Percentiles rank a stretch among this genome's conserved stretches.
These are phyloP conservation scores for Delia radicum DNA, from an alignment of 1,140 invertebrate genomes.

Conservation along the genomic window DNA sequence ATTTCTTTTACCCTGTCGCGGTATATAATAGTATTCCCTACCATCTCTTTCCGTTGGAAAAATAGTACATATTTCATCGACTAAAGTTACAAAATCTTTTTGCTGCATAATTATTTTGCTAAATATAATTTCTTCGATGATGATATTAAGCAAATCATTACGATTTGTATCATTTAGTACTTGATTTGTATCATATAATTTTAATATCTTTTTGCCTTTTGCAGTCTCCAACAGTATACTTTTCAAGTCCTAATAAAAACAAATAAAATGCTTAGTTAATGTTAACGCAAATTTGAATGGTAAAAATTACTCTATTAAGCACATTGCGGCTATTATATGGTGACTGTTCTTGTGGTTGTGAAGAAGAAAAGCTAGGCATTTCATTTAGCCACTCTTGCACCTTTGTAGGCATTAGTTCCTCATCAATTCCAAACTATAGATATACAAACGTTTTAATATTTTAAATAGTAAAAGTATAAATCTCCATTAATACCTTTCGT, in stretches of 20 bases:
- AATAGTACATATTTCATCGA: background rate
- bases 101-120: background rate
- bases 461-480: constrained; percentile 6
- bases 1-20: background rate
- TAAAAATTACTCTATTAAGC: background rate
- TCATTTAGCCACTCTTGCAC: background rate
- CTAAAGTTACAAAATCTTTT: background rate
- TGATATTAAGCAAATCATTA: background rate
- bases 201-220: background rate
- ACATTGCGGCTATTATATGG: background rate
- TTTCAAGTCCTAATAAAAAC: constrained; percentile 4
- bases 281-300: background rate
- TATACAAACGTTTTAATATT: no score
- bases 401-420: background rate
- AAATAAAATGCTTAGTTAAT: background rate
- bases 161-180: background rate
- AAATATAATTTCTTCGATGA: background rate
- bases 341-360: background rate
- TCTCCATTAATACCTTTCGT: background rate
- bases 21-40: constrained; percentile 5
- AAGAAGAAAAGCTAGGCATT: background rate
- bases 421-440: background rate
- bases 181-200: background rate
- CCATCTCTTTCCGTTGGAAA: background rate
- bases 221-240: background rate